Evolutionary conservation across 2,888 invertebrate species (phyloP), one percentile per base, ranked within the genome.

Genomic region (Papilio demoleus): DNA sequence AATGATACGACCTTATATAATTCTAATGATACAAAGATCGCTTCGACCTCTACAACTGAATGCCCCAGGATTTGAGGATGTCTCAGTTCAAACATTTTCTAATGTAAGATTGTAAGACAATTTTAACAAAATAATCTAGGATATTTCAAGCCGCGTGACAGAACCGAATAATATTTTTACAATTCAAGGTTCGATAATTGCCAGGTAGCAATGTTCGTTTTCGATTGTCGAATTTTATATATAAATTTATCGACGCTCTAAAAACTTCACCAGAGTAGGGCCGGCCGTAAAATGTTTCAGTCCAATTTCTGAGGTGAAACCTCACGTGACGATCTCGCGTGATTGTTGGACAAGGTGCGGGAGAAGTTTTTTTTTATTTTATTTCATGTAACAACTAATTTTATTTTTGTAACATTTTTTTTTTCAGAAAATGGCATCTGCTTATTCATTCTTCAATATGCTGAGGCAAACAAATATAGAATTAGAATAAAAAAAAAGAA

Each of bases 391-490:
- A 6, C 5, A 27, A 27, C 11, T 53, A 24, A 22, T 62, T 58
- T 34, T 17, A 53, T 63, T 42, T 40, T 19, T 60, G 8, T 19
- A 62, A 59, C 40, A 60, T 64, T 68, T 72, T 73, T 72, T 66
- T 36, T 87, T 86, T 64, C 85, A 88, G 88, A 86, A 84, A 80
- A 81, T 88, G 77, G 72, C 82, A 5, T 79, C 84, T 3, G 85
- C 88, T 1, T 88, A 88, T 75, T 83, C 86, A 1, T 78, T 78
- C 27, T 89, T 87, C 73, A 88, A 88, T 72, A 88, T 88, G 87
- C 73, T 87, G 14, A 77, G 88, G 42, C 84, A 87, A 76, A 74
- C 77, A 17, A 65, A 69, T 34, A 34, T n/a, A n/a, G n/a, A n/a
- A n/a, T n/a, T n/a, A n/a, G n/a, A n/a, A n/a, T n/a, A n/a, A n/a